A percentile compares a stretch with the other conserved stretches of the same genome.
Evolutionary conservation across 2,797 vertebrate species (phyloP).

Genomic region (Cynopterus sphinx): DNA sequence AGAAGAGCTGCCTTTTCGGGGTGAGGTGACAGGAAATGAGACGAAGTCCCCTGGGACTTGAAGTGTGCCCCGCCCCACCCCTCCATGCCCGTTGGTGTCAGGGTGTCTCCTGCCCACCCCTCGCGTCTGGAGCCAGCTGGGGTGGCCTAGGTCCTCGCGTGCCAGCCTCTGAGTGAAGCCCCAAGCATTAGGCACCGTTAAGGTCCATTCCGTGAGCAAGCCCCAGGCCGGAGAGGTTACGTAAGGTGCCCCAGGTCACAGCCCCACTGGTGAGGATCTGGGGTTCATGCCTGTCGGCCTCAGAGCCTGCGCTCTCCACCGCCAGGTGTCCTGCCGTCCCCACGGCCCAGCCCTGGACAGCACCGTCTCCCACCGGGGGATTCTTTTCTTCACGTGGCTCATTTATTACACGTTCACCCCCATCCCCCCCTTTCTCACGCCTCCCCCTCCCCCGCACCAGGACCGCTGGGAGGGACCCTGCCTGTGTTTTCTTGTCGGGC

Average conservation of each 20-base stretch:
- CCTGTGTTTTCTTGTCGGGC: neutral
- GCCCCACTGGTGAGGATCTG: neutral
- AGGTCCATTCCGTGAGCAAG: neutral
- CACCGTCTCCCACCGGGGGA: neutral
- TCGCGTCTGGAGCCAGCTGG: neutral
- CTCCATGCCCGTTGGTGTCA: neutral
- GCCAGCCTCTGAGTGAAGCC: neutral
- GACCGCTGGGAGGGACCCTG: neutral
- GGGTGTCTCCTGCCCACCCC: neutral
- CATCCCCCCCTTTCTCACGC: no score
- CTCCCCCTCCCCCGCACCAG: accelerated
- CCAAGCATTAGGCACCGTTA: neutral
- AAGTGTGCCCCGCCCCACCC: no score
- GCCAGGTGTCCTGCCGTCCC: accelerated
- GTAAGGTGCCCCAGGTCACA: neutral
- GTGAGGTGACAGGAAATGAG: neutral
- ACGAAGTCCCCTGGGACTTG: neutral
- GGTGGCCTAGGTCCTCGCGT: neutral
- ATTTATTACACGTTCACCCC: accelerated
- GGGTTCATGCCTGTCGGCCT: neutral
- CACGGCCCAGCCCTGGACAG: accelerated
- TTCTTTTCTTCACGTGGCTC: neutral
- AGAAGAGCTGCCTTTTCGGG: neutral
- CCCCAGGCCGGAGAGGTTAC: neutral
- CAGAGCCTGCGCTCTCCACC: neutral